Evolutionary conservation across 2,113 vertebrate genomes (phyloP).

Genomic region (Coregonus clupeaformis): DNA sequence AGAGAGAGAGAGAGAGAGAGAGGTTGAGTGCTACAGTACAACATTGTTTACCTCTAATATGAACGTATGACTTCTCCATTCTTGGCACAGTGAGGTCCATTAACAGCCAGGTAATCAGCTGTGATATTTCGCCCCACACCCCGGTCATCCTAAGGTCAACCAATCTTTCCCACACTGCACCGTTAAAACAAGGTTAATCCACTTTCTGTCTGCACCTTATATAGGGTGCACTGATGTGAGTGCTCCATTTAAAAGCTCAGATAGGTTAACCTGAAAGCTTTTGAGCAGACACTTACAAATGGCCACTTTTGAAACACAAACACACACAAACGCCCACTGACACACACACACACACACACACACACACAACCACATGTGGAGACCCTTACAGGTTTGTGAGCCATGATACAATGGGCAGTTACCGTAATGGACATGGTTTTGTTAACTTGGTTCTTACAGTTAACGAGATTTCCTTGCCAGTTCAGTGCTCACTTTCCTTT

Average conservation of each 20-base stretch:
- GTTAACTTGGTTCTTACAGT: conserved; percentile 10
- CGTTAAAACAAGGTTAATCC: conserved; percentile 62
- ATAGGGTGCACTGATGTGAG: conserved; percentile 64
- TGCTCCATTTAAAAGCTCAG: background rate
- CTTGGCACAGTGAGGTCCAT: conserved; percentile 60
- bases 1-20: conserved; percentile 27
- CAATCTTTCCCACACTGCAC: too few species aligned
- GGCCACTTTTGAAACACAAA: conserved; percentile 27
- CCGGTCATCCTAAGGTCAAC: conserved; percentile 55
- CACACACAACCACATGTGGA: background rate
- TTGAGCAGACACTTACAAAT: conserved; percentile 32
- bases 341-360: background rate
- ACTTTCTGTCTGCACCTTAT: conserved; percentile 50
- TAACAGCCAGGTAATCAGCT: conserved; percentile 63
- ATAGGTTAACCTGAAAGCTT: conserved; percentile 52
- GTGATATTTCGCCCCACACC: conserved; percentile 53
- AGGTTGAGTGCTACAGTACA: conserved; percentile 12
- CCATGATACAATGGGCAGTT: background rate
- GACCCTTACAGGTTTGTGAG: background rate
- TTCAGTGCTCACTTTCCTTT: background rate
- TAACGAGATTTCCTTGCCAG: conserved; percentile 23
- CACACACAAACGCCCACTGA: conserved; percentile 3
- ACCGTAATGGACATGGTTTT: background rate
- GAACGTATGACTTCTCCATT: conserved; percentile 55
- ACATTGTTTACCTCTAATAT: conserved; percentile 59